A percentile compares a stretch with the other conserved stretches of the same genome.
Evolutionary conservation across 2,888 invertebrate species (phyloP).

Genomic region (Limnephilus lunatus): DNA sequence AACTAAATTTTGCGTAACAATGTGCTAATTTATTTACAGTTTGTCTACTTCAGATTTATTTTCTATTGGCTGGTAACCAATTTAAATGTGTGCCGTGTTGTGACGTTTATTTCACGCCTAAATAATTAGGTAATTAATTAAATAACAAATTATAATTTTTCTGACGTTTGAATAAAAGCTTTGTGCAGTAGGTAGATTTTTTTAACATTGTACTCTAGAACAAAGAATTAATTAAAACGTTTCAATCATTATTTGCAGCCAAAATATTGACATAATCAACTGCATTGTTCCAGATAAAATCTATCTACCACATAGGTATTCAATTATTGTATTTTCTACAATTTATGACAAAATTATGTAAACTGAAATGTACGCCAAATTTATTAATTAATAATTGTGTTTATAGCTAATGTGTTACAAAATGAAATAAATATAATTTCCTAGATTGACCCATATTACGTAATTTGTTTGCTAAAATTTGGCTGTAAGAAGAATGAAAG

Average conservation of each 20-base stretch:
- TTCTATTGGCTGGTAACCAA: background rate
- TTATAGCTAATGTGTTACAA: background rate
- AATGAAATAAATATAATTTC: background rate
- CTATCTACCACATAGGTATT: background rate
- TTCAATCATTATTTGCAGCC: constrained; percentile 12
- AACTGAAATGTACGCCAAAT: background rate
- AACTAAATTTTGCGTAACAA: background rate
- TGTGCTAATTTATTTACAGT: background rate
- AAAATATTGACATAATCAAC: background rate
- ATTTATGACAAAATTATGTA: background rate
- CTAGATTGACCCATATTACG: background rate
- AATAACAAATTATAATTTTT: background rate
- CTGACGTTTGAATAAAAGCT: constrained; percentile 1
- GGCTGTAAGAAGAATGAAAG: background rate
- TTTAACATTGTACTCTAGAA: background rate
- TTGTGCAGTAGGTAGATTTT: background rate
- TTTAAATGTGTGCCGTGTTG: background rate
- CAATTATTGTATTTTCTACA: background rate
- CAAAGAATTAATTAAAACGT: background rate
- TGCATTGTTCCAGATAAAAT: background rate
- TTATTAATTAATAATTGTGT: background rate
- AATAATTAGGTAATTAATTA: background rate
- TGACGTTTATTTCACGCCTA: background rate
- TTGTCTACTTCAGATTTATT: background rate
- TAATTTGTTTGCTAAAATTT: background rate